These are phyloP conservation scores for Nasonia vitripennis DNA, from an alignment of 1,140 invertebrate genomes.

Conservation along the genomic window DNA sequence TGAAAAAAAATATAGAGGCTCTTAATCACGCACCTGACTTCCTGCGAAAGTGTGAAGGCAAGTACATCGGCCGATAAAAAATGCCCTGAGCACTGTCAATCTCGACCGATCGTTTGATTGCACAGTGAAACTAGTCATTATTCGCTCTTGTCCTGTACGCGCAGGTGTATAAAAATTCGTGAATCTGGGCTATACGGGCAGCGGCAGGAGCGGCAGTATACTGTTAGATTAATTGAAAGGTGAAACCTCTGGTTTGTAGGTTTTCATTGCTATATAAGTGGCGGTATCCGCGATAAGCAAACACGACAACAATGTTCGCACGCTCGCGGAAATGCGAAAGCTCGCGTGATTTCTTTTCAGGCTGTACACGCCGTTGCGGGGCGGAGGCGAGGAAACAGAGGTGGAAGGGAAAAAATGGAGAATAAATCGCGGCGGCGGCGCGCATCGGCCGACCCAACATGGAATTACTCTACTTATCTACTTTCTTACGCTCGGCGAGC, in stretches of 20 bases:
- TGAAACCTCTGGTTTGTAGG: conserved; percentile 22
- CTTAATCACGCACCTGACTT: too few relatives aligned
- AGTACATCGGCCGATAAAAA: too few relatives aligned
- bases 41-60: too few relatives aligned
- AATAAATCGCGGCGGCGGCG: background rate
- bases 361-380: background rate
- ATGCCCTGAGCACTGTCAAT: background rate
- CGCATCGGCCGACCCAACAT: conserved; percentile 20
- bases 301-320: background rate
- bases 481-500: conserved; percentile 19
- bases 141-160: background rate
- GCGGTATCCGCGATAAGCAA: background rate
- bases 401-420: background rate
- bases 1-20: too few relatives aligned
- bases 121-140: conserved; percentile 5
- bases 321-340: conserved; percentile 15
- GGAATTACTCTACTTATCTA: conserved; percentile 52
- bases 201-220: background rate
- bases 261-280: conserved; percentile 25
- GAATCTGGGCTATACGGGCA: conserved; percentile 41
- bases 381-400: background rate
- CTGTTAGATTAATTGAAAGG: conserved; percentile 53
- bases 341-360: conserved; percentile 25
- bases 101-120: background rate
- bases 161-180: conserved; percentile 1